Evolutionary conservation across 2,797 vertebrate genomes (phyloP).

Genomic region (Nannoperca obscura): DNA sequence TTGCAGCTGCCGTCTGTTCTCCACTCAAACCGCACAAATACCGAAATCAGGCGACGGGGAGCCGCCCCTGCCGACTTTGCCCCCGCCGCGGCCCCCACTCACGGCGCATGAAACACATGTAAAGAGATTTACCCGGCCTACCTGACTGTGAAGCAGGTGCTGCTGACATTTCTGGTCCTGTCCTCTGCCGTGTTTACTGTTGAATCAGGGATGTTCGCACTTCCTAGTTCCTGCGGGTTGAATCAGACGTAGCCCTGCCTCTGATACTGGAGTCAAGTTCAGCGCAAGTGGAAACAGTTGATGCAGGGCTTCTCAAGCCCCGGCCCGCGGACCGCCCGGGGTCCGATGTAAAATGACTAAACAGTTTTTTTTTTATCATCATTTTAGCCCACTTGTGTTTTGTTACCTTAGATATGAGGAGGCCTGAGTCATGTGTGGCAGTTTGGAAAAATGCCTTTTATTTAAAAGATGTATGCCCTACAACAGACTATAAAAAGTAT

Average conservation of each 20-base stretch:
- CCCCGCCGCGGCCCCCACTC: accelerated
- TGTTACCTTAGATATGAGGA: not conserved
- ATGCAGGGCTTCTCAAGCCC: not conserved
- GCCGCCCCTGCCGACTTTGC: not conserved
- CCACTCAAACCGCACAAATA: not conserved
- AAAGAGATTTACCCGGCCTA: not conserved
- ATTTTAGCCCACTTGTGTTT: not conserved
- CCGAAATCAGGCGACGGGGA: not conserved
- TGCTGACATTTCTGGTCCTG: slow-evolving; percentile 55
- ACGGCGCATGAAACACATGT: not conserved
- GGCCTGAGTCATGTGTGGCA: not conserved
- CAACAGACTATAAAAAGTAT: too few species aligned
- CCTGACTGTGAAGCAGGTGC: slow-evolving; percentile 50
- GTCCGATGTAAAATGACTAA: not conserved
- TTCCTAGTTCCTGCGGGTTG: slow-evolving; percentile 69
- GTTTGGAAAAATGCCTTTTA: not conserved
- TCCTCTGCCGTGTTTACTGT: not conserved
- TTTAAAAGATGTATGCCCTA: too few species aligned
- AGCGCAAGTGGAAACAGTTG: slow-evolving; percentile 27
- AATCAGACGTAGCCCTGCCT: slow-evolving; percentile 53
- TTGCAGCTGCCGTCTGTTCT: not conserved
- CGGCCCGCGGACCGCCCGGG: not conserved
- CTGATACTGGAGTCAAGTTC: not conserved
- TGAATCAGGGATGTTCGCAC: slow-evolving; percentile 26
- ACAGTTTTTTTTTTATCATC: not conserved